Evolutionary conservation across 2,113 vertebrate genomes (phyloP).

Genomic region (Channa argus): DNA sequence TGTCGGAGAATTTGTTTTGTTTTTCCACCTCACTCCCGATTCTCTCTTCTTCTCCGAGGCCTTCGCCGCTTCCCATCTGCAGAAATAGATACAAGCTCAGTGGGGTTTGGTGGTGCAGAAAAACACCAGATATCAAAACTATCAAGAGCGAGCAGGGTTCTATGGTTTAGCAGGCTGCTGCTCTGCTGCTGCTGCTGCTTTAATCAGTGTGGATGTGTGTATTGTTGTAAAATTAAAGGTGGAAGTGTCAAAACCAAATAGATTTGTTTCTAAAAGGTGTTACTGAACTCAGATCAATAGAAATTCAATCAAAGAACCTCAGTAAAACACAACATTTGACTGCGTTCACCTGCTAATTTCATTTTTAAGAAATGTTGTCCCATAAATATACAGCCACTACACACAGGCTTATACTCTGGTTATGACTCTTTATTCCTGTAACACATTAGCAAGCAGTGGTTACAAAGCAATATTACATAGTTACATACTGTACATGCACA

Average conservation of each 20-base stretch:
- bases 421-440: too few relatives aligned
- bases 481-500: too few relatives aligned
- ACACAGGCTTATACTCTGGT: too few relatives aligned
- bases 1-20: constrained; percentile 67
- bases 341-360: too few relatives aligned
- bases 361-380: too few relatives aligned
- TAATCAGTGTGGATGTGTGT: neutral
- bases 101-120: constrained; percentile 49
- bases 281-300: neutral
- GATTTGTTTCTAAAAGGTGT: too few relatives aligned
- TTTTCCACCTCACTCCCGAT: constrained; percentile 47
- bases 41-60: constrained; percentile 23
- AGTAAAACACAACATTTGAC: too few relatives aligned
- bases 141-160: constrained; percentile 28
- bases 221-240: neutral
- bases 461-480: too few relatives aligned
- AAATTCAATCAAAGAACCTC: neutral
- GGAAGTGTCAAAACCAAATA: neutral
- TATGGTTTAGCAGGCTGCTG: constrained; percentile 11
- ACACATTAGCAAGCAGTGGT: too few relatives aligned
- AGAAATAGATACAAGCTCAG: constrained; percentile 67
- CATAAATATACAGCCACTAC: too few relatives aligned
- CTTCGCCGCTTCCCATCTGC: constrained; percentile 47
- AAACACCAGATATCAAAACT: constrained; percentile 49
- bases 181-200: constrained; percentile 16